A percentile compares a stretch with the other conserved stretches of the same genome.
phyloP scores from a whole-genome alignment of 2,888 invertebrate species.

The Ashinkailepas kermadecensis region DNA sequence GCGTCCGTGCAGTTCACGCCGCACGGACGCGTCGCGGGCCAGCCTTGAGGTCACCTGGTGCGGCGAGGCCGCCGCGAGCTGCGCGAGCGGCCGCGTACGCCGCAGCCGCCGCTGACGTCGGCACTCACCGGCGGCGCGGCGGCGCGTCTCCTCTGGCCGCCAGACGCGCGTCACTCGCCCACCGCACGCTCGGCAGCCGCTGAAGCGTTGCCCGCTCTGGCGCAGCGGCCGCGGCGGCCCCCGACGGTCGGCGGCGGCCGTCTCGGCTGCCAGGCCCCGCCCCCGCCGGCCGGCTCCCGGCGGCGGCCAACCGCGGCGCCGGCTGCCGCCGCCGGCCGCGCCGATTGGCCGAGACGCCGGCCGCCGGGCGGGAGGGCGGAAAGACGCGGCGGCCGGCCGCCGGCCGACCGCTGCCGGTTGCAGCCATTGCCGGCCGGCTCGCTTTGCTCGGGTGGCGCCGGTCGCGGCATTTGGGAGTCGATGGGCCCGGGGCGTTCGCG shows the following conservation, averaged over 20 bases:
- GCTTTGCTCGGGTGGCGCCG: no score
- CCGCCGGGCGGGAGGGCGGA: not conserved
- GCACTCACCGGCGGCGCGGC: not conserved
- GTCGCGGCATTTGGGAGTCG: no score
- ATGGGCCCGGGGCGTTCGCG: no score
- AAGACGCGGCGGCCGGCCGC: not conserved
- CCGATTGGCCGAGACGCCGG: not conserved
- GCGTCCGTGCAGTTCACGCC: no score
- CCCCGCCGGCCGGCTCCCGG: slow-evolving; percentile 37
- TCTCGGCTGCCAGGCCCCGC: slow-evolving; percentile 46
- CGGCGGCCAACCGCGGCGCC: slow-evolving; percentile 19
- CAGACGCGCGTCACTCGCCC: not conserved
- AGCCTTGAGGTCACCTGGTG: no score
- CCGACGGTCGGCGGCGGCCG: slow-evolving; percentile 46
- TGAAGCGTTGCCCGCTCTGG: not conserved
- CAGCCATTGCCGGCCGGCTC: slow-evolving; percentile 6
- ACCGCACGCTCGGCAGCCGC: slow-evolving; percentile 29
- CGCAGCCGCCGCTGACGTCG: not conserved
- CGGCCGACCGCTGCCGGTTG: not conserved
- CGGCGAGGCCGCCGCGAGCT: no score
- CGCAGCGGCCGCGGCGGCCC: slow-evolving; percentile 41
- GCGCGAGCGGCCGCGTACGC: no score
- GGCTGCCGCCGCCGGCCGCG: not conserved
- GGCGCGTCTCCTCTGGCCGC: not conserved
- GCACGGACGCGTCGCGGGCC: no score